Evolutionary conservation across 2,113 vertebrate species (phyloP).

Genomic region (Scomber scombrus): DNA sequence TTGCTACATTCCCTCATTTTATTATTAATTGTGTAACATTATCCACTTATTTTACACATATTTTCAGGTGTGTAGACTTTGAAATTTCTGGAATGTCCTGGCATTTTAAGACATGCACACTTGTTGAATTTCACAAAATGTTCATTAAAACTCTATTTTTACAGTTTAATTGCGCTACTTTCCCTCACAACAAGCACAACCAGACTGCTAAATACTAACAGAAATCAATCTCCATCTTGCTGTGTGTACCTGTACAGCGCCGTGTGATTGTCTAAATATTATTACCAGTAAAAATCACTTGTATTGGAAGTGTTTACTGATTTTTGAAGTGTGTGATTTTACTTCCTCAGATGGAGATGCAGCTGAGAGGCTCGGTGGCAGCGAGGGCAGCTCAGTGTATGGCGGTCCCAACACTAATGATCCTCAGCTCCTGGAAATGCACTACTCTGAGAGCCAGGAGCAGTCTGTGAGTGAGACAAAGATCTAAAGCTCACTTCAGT

Average conservation of each 20-base stretch:
- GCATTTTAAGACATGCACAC: too few species aligned
- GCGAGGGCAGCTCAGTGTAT: constrained; percentile 66
- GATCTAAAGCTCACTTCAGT: neutral
- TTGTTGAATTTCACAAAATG: too few species aligned
- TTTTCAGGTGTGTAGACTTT: too few species aligned
- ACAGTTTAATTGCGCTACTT: neutral
- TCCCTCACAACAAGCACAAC: neutral
- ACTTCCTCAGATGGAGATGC: constrained; percentile 79
- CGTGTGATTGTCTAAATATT: neutral
- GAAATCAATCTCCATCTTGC: neutral
- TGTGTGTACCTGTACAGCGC: neutral
- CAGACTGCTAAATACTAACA: neutral
- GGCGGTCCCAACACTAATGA: constrained; percentile 62
- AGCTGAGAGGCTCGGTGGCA: constrained; percentile 58
- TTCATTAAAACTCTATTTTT: too few species aligned
- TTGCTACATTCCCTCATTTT: too few species aligned
- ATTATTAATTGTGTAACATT: too few species aligned
- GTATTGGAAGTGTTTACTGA: neutral
- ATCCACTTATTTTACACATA: too few species aligned
- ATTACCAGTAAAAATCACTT: neutral
- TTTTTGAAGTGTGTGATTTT: neutral
- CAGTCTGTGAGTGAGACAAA: constrained; percentile 66
- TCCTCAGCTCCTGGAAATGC: constrained; percentile 56
- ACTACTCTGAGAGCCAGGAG: constrained; percentile 53
- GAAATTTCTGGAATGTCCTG: too few species aligned